Evolutionary conservation across 2,888 invertebrate genomes (phyloP).

Genomic region (Cataglyphis cursor): DNA sequence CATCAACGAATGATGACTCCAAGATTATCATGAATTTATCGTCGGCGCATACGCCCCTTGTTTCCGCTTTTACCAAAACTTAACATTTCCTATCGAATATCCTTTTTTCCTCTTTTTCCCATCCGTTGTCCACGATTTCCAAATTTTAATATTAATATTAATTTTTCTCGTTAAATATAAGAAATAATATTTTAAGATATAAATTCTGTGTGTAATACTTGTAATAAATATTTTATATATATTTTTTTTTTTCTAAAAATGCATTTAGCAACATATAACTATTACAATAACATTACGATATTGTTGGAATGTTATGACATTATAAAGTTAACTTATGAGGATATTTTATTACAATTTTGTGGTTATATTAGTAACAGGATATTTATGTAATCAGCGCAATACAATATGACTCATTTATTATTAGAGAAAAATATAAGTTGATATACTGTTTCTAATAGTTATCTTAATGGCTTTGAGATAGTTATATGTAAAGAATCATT

Average conservation of each 20-base stretch:
- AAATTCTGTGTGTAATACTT: neutral
- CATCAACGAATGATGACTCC: too few species aligned
- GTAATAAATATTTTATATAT: neutral
- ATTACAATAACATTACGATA: neutral
- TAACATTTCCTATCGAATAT: neutral
- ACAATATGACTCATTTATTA: neutral
- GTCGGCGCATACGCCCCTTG: slow-evolving; percentile 78
- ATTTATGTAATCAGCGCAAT: neutral
- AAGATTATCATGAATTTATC: slow-evolving; percentile 59
- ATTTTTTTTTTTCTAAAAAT: neutral
- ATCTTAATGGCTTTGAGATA: neutral
- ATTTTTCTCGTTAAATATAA: neutral
- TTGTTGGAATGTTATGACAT: neutral
- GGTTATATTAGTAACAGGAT: neutral
- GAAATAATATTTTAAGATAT: neutral
- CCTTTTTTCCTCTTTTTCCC: neutral
- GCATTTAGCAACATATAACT: slow-evolving; percentile 4
- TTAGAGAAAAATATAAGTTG: neutral
- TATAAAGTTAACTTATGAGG: neutral
- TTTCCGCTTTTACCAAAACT: slow-evolving; percentile 71
- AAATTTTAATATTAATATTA: neutral
- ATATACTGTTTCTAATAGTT: neutral
- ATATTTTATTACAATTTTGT: neutral
- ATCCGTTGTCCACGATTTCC: neutral
- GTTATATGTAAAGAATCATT: neutral